Evolutionary conservation across 2,113 vertebrate species (phyloP).

Genomic region (Callocephalon fimbriatum): DNA sequence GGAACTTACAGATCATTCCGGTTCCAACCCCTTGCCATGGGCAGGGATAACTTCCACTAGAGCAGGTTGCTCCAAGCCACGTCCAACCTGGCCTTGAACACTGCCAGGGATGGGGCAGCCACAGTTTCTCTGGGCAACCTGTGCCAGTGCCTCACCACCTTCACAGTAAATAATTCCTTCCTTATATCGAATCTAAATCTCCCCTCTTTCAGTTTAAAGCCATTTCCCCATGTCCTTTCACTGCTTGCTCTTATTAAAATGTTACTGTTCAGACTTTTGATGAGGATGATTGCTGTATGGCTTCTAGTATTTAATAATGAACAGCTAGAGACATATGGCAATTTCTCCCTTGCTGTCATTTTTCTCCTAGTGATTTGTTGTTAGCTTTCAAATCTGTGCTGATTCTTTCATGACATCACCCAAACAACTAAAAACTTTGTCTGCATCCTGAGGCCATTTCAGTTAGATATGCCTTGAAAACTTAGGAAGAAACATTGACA

Average conservation of each 20-base stretch:
- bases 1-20: background rate
- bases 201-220: background rate
- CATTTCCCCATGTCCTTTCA: background rate
- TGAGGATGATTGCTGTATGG: background rate
- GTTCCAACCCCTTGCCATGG: background rate
- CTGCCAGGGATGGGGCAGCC: background rate
- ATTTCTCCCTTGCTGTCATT: background rate
- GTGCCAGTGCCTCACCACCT: background rate
- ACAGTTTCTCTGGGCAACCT: background rate
- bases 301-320: background rate
- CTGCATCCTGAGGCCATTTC: background rate
- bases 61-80: background rate
- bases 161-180: background rate
- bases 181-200: background rate
- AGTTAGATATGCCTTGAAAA: background rate
- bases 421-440: background rate
- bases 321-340: background rate
- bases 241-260: background rate
- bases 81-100: background rate
- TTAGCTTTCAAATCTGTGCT: background rate
- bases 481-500: background rate
- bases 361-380: background rate
- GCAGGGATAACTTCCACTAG: background rate
- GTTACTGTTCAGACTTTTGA: background rate
- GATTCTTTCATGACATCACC: background rate